These are phyloP conservation scores for Equus quagga DNA, from an alignment of 2,113 vertebrate species.

Conservation along the genomic window DNA sequence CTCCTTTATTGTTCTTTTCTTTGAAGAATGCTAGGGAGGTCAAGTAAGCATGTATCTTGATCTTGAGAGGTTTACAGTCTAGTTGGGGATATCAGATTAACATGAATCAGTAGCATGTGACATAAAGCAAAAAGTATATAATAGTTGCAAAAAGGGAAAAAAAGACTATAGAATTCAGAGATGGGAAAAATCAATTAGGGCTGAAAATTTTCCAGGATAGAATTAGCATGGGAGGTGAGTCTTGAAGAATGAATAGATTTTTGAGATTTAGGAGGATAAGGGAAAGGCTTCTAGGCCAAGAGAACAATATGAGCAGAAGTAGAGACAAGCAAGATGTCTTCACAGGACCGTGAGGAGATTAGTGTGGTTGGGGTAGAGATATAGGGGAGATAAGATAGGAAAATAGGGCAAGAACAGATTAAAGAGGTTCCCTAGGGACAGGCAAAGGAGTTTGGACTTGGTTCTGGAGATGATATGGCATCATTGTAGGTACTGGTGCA, in stretches of 20 bases:
- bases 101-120: not conserved
- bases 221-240: slow-evolving; percentile 24
- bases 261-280: not conserved
- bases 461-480: slow-evolving; percentile 42
- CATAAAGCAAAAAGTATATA: slow-evolving; percentile 31
- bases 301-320: slow-evolving; percentile 24
- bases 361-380: not conserved
- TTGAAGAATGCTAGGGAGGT: not conserved
- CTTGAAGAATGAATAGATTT: slow-evolving; percentile 34
- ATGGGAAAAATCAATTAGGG: not conserved
- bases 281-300: not conserved
- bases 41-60: not conserved
- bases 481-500: slow-evolving; percentile 22
- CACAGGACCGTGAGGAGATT: not conserved
- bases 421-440: slow-evolving; percentile 39
- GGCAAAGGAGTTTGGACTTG: slow-evolving; percentile 36
- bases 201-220: slow-evolving; percentile 30
- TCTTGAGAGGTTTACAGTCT: slow-evolving; percentile 37
- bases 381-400: slow-evolving; percentile 56
- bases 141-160: not conserved
- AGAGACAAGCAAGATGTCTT: slow-evolving; percentile 36
- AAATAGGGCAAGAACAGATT: slow-evolving; percentile 23
- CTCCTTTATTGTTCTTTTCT: slow-evolving; percentile 35
- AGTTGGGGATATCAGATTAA: not conserved
- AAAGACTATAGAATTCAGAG: slow-evolving; percentile 11